These are phyloP conservation scores for Elachura formosa DNA, from an alignment of 2,113 vertebrate genomes.

Conservation along the genomic window DNA sequence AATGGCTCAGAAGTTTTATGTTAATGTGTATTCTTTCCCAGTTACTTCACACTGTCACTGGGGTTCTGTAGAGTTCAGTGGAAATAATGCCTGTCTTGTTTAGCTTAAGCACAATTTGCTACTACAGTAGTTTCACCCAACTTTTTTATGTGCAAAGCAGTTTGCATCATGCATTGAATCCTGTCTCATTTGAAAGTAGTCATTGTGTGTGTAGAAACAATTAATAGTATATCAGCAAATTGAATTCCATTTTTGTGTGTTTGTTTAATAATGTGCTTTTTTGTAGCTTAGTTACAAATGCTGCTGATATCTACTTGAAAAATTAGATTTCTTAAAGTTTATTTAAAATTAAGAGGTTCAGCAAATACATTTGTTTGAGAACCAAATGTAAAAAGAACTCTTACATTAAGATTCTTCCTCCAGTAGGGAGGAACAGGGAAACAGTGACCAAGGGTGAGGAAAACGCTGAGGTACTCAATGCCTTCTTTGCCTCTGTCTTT, in stretches of 20 bases:
- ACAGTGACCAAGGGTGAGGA: neutral
- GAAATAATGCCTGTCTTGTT: constrained; percentile 50
- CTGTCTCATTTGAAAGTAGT: neutral
- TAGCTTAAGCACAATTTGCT: constrained; percentile 26
- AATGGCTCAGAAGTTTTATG: constrained; percentile 48
- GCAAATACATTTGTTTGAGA: neutral
- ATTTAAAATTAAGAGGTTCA: neutral
- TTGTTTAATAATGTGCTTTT: neutral
- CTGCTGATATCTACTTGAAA: neutral
- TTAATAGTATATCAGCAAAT: neutral
- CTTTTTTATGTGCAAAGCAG: neutral
- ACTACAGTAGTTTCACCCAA: neutral
- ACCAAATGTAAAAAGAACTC: neutral
- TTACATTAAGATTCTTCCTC: neutral
- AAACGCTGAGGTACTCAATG: neutral
- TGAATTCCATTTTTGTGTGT: neutral
- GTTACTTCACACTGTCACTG: constrained; percentile 6
- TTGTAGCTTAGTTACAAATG: neutral
- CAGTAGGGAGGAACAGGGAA: neutral
- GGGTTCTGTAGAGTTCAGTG: constrained; percentile 14
- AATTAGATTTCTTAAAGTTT: neutral
- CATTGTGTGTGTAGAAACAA: neutral
- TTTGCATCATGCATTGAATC: neutral
- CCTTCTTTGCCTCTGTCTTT: neutral
- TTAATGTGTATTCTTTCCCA: neutral